phyloP scores from a whole-genome alignment of 1,140 invertebrate genomes.

The Drosophila eugracilis region DNA sequence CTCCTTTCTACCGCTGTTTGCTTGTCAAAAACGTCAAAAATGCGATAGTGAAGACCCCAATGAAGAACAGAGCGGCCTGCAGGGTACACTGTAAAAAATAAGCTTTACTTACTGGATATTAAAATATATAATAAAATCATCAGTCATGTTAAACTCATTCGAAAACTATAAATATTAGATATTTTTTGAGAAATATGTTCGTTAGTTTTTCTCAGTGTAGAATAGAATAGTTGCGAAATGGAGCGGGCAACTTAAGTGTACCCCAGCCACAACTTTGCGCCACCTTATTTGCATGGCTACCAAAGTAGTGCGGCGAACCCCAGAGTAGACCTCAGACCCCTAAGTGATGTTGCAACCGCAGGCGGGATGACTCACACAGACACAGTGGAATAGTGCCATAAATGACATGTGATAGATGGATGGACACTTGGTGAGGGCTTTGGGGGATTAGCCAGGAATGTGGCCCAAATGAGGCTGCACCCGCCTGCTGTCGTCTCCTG shows the following conservation, averaged over 20 bases:
- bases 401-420: conserved; percentile 75
- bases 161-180: no score
- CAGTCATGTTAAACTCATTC: no score
- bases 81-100: conserved; percentile 8
- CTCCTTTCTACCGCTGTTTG: conserved; percentile 25
- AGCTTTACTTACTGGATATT: no score
- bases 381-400: conserved; percentile 49
- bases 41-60: conserved; percentile 60
- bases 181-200: neutral
- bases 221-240: neutral
- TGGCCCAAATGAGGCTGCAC: conserved; percentile 53
- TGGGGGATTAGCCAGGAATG: conserved; percentile 54
- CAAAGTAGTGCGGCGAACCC: conserved; percentile 34
- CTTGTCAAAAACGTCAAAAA: conserved; percentile 75
- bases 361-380: conserved; percentile 25
- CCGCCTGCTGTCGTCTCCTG: conserved; percentile 16
- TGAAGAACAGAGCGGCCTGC: conserved; percentile 5
- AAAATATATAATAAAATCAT: no score
- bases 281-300: conserved; percentile 38
- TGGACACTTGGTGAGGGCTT: conserved; percentile 42
- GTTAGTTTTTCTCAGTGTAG: conserved; percentile 2
- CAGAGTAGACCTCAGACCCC: conserved; percentile 12
- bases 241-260: conserved; percentile 18
- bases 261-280: conserved; percentile 10
- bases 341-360: conserved; percentile 41